A percentile compares a stretch with the other conserved stretches of the same genome.
Conservation (phyloP, 1,140 invertebrate genomes). For the Drosophila yakuba region DNA sequence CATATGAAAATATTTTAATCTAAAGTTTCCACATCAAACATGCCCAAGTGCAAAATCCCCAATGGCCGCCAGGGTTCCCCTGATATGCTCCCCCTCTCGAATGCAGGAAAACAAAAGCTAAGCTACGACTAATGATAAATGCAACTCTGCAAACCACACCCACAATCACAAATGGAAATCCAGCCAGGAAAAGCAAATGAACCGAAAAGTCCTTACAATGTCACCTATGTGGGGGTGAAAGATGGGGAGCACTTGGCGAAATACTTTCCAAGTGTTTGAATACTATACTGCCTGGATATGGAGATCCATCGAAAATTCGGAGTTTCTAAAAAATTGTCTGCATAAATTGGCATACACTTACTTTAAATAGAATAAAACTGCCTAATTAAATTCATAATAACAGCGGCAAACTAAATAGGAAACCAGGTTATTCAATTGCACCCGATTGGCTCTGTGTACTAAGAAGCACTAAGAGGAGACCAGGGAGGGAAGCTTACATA, state of each 20-base stretch:
- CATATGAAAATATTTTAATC: conserved; percentile 81
- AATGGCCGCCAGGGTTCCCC: conserved; percentile 14
- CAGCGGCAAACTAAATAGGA: no score
- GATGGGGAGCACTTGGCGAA: conserved; percentile 6
- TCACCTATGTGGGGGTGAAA: conserved; percentile 27
- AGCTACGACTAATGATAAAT: conserved; percentile 76
- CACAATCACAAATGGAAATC: conserved; percentile 5
- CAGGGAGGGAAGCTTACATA: conserved; percentile 20
- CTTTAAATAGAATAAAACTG: no score
- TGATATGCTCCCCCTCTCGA: conserved; percentile 6
- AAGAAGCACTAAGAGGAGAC: background rate
- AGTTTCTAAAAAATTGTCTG: no score
- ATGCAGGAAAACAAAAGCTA: conserved; percentile 67
- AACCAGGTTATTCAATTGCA: background rate
- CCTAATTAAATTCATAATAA: no score
- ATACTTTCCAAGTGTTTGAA: background rate
- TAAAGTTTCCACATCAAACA: conserved; percentile 82
- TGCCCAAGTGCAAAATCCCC: conserved; percentile 70
- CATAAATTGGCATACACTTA: no score
- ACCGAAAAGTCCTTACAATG: conserved; percentile 46
- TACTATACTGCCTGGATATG: no score
- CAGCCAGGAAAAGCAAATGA: conserved; percentile 40
- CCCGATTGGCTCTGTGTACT: background rate
- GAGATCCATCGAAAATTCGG: no score
- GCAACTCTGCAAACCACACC: conserved; percentile 49